Evolutionary conservation across 2,888 invertebrate genomes (phyloP).

Genomic region (Calephelis perditalis): DNA sequence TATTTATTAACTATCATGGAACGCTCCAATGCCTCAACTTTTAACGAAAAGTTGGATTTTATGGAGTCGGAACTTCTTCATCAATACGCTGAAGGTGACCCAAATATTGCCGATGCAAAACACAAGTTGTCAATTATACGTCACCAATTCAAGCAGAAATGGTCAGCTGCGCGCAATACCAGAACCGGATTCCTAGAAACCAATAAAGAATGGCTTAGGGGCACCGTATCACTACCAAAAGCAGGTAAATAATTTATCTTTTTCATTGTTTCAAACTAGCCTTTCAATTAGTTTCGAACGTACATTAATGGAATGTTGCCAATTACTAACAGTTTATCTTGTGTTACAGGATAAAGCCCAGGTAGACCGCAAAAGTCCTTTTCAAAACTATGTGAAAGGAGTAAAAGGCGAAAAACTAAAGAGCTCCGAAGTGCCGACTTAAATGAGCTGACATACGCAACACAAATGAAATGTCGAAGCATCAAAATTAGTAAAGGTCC

Average conservation of each 20-base stretch:
- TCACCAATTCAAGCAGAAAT: too few species aligned
- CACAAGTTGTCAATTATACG: too few species aligned
- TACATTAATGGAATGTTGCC: too few species aligned
- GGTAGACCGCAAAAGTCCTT: conserved; percentile 26
- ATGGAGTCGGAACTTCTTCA: background rate
- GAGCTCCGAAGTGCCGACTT: too few species aligned
- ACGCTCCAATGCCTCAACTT: conserved; percentile 5
- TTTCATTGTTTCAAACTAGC: too few species aligned
- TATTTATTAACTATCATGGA: conserved; percentile 1
- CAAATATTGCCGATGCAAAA: background rate
- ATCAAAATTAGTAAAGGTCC: conserved; percentile 25
- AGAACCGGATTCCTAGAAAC: background rate
- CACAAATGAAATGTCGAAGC: conserved; percentile 18
- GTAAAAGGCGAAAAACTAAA: background rate
- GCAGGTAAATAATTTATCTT: too few species aligned
- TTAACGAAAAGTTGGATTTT: background rate
- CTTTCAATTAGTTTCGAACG: too few species aligned
- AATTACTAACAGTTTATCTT: too few species aligned
- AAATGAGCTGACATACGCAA: too few species aligned
- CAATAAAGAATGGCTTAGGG: background rate
- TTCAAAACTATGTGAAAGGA: conserved; percentile 23
- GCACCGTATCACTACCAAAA: background rate
- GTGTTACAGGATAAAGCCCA: conserved; percentile 17
- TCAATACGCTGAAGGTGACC: background rate
- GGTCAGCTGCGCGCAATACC: too few species aligned